phyloP scores from a whole-genome alignment of 2,888 invertebrate species.

The Cistogaster globosa region DNA sequence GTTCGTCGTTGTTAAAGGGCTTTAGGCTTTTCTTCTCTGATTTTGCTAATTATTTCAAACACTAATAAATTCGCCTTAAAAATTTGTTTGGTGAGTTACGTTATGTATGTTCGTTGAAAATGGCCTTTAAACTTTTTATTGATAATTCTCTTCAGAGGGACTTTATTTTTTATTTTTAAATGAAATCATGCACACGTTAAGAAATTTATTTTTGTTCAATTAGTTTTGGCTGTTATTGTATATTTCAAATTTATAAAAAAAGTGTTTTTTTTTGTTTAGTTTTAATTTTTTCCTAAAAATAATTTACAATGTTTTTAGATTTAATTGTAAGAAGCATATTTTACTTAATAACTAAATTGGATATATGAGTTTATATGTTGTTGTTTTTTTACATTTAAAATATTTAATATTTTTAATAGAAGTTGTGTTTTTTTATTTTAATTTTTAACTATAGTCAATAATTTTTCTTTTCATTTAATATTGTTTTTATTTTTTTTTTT shows the following conservation, averaged over 20 bases:
- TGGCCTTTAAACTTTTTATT: too few relatives aligned
- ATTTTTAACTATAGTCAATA: slow-evolving; percentile 42
- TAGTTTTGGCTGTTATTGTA: neutral
- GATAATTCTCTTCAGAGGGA: too few relatives aligned
- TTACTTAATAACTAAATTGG: slow-evolving; percentile 21
- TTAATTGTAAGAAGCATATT: slow-evolving; percentile 13
- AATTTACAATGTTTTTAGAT: neutral
- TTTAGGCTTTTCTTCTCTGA: too few relatives aligned
- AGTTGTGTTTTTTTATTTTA: neutral
- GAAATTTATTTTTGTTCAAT: neutral
- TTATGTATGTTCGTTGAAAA: too few relatives aligned
- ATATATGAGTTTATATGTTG: slow-evolving; percentile 8
- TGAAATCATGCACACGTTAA: neutral
- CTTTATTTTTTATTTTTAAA: too few relatives aligned
- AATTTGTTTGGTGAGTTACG: too few relatives aligned
- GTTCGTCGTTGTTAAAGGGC: too few relatives aligned
- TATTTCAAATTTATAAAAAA: neutral
- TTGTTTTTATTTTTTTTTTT: slow-evolving; percentile 72
- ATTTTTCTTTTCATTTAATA: slow-evolving; percentile 64
- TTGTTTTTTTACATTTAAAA: slow-evolving; percentile 23
- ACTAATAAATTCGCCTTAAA: too few relatives aligned
- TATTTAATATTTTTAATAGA: neutral
- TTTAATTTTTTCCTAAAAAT: slow-evolving; percentile 2
- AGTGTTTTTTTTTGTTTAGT: neutral
- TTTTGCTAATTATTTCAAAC: too few relatives aligned